A percentile compares a stretch with the other conserved stretches of the same genome.
phyloP scores from a whole-genome alignment of 2,113 vertebrate species.

The Motacilla tschutschensis region DNA sequence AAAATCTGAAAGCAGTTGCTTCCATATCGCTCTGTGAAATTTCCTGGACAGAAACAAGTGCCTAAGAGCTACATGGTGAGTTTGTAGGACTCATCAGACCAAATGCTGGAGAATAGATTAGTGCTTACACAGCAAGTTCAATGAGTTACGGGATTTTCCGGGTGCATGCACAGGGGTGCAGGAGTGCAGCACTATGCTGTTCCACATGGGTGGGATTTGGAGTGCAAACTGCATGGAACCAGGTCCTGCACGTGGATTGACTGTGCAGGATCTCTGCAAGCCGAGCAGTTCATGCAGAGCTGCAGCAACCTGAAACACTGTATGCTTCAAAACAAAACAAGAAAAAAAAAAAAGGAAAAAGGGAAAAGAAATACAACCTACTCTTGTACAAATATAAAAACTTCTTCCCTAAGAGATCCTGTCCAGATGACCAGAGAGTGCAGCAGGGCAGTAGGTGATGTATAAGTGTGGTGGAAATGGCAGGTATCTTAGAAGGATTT shows the following conservation, averaged over 20 bases:
- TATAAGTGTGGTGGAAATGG: neutral
- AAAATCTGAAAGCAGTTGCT: neutral
- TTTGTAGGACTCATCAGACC: neutral
- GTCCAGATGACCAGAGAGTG: neutral
- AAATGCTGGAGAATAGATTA: neutral
- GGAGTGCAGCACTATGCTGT: neutral
- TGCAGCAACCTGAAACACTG: neutral
- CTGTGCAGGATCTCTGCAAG: neutral
- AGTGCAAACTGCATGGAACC: neutral
- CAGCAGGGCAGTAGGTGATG: neutral
- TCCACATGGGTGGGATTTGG: fast-evolving
- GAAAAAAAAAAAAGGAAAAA: too few species aligned
- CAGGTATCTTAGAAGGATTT: constrained; percentile 41
- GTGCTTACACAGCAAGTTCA: neutral
- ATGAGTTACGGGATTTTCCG: neutral
- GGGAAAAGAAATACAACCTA: neutral
- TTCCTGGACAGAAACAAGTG: neutral
- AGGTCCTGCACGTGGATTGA: fast-evolving
- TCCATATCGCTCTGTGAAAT: neutral
- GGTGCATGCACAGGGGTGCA: neutral
- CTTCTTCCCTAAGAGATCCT: neutral
- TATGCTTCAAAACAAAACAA: neutral
- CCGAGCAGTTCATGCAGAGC: neutral
- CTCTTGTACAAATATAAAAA: neutral
- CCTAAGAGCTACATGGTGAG: neutral